Percentiles rank a stretch among this genome's conserved stretches.
Evolutionary conservation across 92 coral and sea anemone species (phyloP).

Genomic region (Umimayanthus chanpuru): DNA sequence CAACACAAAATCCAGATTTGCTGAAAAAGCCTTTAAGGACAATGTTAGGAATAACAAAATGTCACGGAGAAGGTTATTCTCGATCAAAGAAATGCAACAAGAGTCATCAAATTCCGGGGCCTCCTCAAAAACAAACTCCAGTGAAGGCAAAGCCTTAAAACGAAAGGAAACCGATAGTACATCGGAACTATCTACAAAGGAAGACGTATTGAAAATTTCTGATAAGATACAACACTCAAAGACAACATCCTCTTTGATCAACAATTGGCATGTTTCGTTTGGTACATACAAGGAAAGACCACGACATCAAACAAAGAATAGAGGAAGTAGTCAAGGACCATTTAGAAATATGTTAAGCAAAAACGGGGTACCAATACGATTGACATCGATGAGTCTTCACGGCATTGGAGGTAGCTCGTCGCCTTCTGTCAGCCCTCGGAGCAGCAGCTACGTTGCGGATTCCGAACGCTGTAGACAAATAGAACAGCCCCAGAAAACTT

Average conservation of each 20-base stretch:
- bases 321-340: background rate
- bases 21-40: background rate
- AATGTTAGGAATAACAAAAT: background rate
- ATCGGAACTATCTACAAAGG: background rate
- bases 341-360: background rate
- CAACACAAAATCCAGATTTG: background rate
- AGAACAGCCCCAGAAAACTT: background rate
- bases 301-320: background rate
- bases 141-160: too few species aligned
- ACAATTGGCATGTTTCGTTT: background rate
- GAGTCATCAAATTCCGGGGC: background rate
- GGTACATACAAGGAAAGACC: background rate
- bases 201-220: too few species aligned
- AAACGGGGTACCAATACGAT: background rate
- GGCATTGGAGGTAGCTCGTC: background rate
- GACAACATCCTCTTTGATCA: background rate
- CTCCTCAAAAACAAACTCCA: background rate
- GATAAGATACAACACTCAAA: background rate
- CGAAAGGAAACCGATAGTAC: background rate
- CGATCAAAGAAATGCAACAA: slow-evolving; percentile 1
- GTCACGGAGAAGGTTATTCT: background rate
- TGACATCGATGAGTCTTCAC: background rate
- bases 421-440: slow-evolving; percentile 11
- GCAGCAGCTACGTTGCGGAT: background rate
- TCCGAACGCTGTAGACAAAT: background rate